phyloP scores from a whole-genome alignment of 2,888 invertebrate genomes.

The Rhamnusium bicolor region DNA sequence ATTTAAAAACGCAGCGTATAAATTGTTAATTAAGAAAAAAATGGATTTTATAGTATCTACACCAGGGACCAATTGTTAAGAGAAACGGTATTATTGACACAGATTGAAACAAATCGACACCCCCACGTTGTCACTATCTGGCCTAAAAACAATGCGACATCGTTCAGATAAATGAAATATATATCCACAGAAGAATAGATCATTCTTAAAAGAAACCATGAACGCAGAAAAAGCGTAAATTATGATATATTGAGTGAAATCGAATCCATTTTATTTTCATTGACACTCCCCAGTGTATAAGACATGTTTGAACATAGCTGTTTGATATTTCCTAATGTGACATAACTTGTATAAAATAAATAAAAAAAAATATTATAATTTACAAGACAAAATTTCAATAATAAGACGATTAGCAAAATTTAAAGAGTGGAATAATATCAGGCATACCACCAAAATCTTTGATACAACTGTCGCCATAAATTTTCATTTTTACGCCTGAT shows the following conservation, averaged over 20 bases:
- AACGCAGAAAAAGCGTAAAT: slow-evolving; percentile 42
- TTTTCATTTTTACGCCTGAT: too few relatives aligned
- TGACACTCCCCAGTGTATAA: slow-evolving; percentile 43
- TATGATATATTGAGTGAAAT: slow-evolving; percentile 44
- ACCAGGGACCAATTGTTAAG: not conserved
- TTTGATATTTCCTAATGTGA: slow-evolving; percentile 37
- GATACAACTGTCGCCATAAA: too few relatives aligned
- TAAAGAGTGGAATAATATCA: too few relatives aligned
- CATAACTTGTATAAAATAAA: not conserved
- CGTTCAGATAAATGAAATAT: slow-evolving; percentile 39
- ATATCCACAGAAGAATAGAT: slow-evolving; percentile 16
- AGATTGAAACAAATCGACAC: slow-evolving; percentile 13
- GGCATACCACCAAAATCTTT: too few relatives aligned
- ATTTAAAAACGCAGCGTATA: too few relatives aligned
- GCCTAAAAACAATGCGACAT: slow-evolving; percentile 31
- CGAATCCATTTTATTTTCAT: slow-evolving; percentile 43
- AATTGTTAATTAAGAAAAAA: not conserved
- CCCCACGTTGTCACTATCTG: not conserved
- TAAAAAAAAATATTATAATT: not conserved
- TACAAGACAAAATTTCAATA: too few relatives aligned
- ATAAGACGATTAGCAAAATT: too few relatives aligned
- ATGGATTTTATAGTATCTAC: not conserved
- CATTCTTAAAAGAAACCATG: slow-evolving; percentile 21
- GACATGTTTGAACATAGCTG: slow-evolving; percentile 40
- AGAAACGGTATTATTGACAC: not conserved